These are phyloP conservation scores for Chelmon rostratus DNA, from an alignment of 2,797 vertebrate species.

Conservation along the genomic window DNA sequence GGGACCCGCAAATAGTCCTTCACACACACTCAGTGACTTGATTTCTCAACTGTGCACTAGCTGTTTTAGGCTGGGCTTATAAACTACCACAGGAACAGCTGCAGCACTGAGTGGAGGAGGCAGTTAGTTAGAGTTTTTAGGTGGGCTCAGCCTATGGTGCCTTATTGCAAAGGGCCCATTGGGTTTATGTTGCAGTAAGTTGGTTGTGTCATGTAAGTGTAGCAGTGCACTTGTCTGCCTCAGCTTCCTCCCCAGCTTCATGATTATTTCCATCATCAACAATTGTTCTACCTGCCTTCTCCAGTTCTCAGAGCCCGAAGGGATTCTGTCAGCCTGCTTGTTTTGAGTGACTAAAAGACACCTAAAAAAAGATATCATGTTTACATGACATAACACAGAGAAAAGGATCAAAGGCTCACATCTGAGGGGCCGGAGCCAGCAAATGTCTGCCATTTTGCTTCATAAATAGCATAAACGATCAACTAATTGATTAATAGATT, in stretches of 20 bases:
- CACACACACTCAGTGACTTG: neutral
- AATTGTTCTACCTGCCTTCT: neutral
- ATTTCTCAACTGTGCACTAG: neutral
- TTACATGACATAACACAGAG: neutral
- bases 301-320: neutral
- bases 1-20: neutral
- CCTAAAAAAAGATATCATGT: neutral
- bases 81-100: conserved; percentile 3
- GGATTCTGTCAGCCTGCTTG: neutral
- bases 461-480: neutral
- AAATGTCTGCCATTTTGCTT: neutral
- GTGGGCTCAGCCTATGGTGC: neutral
- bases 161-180: neutral
- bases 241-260: neutral
- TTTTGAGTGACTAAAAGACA: neutral
- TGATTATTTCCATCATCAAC: neutral
- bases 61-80: neutral
- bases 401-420: neutral
- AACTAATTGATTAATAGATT: neutral
- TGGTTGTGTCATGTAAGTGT: neutral
- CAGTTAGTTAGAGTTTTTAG: neutral
- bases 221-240: neutral
- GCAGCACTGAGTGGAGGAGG: neutral
- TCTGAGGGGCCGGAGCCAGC: too few species aligned
- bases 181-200: neutral